Conservation (phyloP, 2,113 vertebrate genomes). For the Bombycilla garrulus region DNA sequence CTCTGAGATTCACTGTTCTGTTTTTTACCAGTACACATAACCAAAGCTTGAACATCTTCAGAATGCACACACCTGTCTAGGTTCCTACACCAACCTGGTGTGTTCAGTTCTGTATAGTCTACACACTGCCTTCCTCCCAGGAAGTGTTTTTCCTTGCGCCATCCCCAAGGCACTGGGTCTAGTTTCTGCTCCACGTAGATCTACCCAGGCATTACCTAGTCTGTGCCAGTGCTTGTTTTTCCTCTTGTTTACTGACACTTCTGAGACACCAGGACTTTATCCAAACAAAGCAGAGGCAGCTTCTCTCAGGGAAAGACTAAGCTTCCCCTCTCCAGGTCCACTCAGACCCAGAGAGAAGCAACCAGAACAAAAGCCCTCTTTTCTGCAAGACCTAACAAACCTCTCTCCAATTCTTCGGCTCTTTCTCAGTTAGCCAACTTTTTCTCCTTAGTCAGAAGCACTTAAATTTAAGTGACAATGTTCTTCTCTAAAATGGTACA, state of each 20-base stretch:
- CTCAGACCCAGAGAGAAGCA: background rate
- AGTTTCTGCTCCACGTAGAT: background rate
- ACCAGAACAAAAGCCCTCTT: background rate
- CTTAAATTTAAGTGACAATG: background rate
- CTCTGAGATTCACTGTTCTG: background rate
- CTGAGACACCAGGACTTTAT: background rate
- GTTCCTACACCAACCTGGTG: background rate
- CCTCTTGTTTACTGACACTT: background rate
- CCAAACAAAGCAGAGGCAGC: background rate
- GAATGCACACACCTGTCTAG: no score
- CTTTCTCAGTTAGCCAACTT: background rate
- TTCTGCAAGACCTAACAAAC: background rate
- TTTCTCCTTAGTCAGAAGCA: background rate
- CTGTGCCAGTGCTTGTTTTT: background rate
- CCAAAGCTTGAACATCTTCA: background rate
- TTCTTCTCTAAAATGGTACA: background rate
- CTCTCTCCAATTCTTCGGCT: background rate
- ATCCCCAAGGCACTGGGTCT: background rate
- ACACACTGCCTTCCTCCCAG: accelerated
- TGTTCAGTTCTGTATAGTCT: background rate
- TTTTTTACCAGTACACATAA: background rate
- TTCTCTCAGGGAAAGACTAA: background rate
- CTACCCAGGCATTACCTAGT: background rate
- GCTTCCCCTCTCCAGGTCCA: background rate
- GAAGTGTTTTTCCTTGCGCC: background rate